Conservation (phyloP, 2,888 invertebrate species). For the Palloptera scutellata region DNA sequence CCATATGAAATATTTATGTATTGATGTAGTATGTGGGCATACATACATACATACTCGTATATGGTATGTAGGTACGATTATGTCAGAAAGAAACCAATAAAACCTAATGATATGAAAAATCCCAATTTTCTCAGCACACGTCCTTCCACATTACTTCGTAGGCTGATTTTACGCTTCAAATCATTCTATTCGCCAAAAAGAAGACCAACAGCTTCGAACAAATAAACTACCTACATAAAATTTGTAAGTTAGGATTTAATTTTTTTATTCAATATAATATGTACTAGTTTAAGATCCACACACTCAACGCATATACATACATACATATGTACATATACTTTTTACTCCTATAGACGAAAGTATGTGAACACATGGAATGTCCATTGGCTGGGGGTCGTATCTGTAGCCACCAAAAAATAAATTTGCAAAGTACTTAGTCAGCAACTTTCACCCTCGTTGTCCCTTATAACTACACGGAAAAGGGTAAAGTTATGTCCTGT, state of each 20-base stretch:
- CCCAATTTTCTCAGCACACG: slow-evolving; percentile 52
- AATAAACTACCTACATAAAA: not conserved
- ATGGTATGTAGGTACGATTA: slow-evolving; percentile 33
- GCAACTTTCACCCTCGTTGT: slow-evolving; percentile 49
- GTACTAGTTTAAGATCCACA: not conserved
- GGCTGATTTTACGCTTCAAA: slow-evolving; percentile 56
- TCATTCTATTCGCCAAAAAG: slow-evolving; percentile 35
- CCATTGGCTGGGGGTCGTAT: slow-evolving; percentile 11
- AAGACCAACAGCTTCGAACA: not conserved
- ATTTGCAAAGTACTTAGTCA: slow-evolving; percentile 58
- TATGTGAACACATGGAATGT: not conserved
- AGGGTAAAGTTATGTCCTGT: slow-evolving; percentile 57
- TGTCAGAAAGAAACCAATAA: slow-evolving; percentile 61
- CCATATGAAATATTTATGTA: not conserved
- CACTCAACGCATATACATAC: not conserved
- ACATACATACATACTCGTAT: slow-evolving; percentile 35
- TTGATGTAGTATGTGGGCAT: not conserved
- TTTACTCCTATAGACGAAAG: not conserved
- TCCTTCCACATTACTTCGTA: slow-evolving; percentile 23
- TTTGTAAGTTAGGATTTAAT: slow-evolving; percentile 4
- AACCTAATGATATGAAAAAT: slow-evolving; percentile 63
- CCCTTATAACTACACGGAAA: not conserved
- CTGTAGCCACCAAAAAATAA: slow-evolving; percentile 43
- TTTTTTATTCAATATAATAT: not conserved
- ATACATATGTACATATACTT: slow-evolving; percentile 5